These are phyloP conservation scores for Temnothorax nylanderi DNA, from an alignment of 1,140 invertebrate species.

Conservation along the genomic window DNA sequence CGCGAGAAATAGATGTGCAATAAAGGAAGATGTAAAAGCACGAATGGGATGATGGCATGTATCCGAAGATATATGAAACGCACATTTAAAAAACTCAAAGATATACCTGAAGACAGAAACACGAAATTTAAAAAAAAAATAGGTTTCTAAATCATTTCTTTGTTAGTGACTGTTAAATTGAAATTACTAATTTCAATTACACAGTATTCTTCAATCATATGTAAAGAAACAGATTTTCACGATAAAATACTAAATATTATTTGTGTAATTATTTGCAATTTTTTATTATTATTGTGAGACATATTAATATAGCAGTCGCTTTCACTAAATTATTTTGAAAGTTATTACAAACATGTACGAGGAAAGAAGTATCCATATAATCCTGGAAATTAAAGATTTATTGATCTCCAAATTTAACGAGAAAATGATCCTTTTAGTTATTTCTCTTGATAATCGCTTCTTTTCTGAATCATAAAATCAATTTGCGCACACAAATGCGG, in stretches of 20 bases:
- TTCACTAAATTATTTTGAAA: neutral
- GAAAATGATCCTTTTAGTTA: neutral
- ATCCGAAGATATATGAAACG: neutral
- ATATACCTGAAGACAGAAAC: neutral
- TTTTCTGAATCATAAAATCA: neutral
- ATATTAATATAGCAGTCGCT: neutral
- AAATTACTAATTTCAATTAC: neutral
- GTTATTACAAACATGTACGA: too few species aligned
- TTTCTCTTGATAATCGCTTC: neutral
- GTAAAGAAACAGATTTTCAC: neutral
- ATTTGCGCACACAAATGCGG: neutral
- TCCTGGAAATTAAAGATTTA: neutral
- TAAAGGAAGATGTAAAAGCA: slow-evolving; percentile 5
- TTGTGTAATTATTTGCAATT: neutral
- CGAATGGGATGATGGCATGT: neutral
- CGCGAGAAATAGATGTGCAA: slow-evolving; percentile 27
- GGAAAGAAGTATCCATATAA: neutral
- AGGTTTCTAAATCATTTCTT: neutral
- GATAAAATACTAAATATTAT: neutral
- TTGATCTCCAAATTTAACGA: neutral
- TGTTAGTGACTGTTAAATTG: neutral
- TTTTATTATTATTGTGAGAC: neutral
- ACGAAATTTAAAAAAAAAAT: neutral
- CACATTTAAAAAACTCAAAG: neutral
- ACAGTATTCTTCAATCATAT: neutral